phyloP scores from a whole-genome alignment of 2,797 vertebrate genomes.

The Centropyge bicolor region DNA sequence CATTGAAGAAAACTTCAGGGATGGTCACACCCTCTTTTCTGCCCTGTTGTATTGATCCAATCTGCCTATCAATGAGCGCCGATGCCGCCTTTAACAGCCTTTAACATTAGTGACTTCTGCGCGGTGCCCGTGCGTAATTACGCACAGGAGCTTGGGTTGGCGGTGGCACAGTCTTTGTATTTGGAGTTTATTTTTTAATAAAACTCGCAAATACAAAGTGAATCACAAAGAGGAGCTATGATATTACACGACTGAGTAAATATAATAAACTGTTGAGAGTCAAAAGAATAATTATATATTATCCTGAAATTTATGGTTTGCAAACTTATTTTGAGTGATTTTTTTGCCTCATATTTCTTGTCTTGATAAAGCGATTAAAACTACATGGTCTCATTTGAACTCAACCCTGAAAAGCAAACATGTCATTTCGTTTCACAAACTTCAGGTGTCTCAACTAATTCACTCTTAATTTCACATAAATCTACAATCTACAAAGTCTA shows the following conservation, averaged over 20 bases:
- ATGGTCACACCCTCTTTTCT: slow-evolving; percentile 73
- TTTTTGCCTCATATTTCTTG: neutral
- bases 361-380: neutral
- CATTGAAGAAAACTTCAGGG: slow-evolving; percentile 70
- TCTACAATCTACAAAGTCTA: too few relatives aligned
- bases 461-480: neutral
- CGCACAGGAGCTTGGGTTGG: slow-evolving; percentile 29
- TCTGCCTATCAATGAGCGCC: slow-evolving; percentile 66
- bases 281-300: neutral
- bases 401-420: neutral
- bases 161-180: neutral
- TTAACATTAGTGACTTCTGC: neutral
- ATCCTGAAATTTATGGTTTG: neutral
- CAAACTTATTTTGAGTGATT: neutral
- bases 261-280: neutral
- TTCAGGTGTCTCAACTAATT: neutral
- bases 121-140: slow-evolving; percentile 63
- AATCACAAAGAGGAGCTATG: neutral
- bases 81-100: slow-evolving; percentile 49
- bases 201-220: neutral
- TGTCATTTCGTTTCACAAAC: neutral
- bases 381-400: neutral
- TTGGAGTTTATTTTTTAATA: neutral
- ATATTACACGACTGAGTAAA: neutral
- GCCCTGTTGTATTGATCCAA: slow-evolving; percentile 50